These are phyloP conservation scores for Erpetoichthys calabaricus DNA, from an alignment of 2,797 vertebrate genomes.

Conservation along the genomic window DNA sequence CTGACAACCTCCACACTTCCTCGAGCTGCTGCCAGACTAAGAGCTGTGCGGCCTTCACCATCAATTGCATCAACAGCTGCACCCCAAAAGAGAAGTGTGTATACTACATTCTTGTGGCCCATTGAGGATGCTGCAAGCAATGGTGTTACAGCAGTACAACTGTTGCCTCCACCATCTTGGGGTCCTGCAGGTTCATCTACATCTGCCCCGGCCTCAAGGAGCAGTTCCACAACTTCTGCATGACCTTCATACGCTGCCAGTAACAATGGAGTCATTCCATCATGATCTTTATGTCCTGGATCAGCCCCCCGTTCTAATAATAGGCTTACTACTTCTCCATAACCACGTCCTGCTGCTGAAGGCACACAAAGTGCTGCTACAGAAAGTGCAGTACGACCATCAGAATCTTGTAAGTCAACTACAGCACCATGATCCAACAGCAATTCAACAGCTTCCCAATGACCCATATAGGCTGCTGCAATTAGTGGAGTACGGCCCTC, in stretches of 20 bases:
- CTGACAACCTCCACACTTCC: conserved; percentile 52
- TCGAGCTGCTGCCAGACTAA: conserved; percentile 53
- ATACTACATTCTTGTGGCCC: conserved; percentile 52
- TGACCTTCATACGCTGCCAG: conserved; percentile 62
- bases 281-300: conserved; percentile 50
- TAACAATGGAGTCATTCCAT: conserved; percentile 60
- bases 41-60: conserved; percentile 54
- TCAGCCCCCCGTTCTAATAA: conserved; percentile 55
- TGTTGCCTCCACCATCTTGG: conserved; percentile 17
- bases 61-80: conserved; percentile 58
- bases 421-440: conserved; percentile 45
- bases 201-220: conserved; percentile 60
- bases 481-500: conserved; percentile 62
- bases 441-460: conserved; percentile 47
- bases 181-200: conserved; percentile 48
- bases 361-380: conserved; percentile 59
- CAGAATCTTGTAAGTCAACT: conserved; percentile 46
- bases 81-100: conserved; percentile 58
- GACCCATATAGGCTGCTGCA: conserved; percentile 68
- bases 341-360: conserved; percentile 38
- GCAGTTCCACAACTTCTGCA: conserved; percentile 53
- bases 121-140: conserved; percentile 58
- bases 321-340: conserved; percentile 46
- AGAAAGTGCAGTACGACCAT: conserved; percentile 56
- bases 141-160: conserved; percentile 42